These are phyloP conservation scores for Aulostomus chinensis DNA, from an alignment of 2,797 vertebrate genomes.

Conservation along the genomic window DNA sequence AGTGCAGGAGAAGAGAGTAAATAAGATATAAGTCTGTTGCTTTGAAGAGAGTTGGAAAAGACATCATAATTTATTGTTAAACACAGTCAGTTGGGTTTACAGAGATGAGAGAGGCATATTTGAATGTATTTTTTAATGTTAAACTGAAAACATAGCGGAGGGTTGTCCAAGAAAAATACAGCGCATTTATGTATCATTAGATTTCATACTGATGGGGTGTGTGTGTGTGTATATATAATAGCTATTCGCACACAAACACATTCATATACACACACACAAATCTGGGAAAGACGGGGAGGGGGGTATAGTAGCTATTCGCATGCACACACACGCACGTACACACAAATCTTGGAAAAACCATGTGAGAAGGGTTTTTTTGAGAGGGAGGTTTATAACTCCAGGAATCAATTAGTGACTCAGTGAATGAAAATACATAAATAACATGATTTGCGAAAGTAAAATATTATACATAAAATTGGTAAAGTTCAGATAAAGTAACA, in stretches of 20 bases:
- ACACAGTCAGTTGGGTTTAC: conserved; percentile 8
- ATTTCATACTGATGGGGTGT: too few relatives aligned
- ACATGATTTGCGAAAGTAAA: background rate
- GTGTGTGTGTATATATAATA: too few relatives aligned
- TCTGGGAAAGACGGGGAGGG: too few relatives aligned
- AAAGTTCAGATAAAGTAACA: background rate
- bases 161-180: background rate
- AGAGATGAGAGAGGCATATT: conserved; percentile 3
- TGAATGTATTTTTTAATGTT: too few relatives aligned
- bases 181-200: too few relatives aligned
- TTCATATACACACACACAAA: too few relatives aligned
- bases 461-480: background rate
- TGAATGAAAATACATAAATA: conserved; percentile 8
- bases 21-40: conserved; percentile 23
- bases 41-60: conserved; percentile 1
- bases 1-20: conserved; percentile 8
- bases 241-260: too few relatives aligned
- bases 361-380: background rate
- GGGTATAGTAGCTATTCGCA: background rate
- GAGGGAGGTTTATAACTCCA: conserved; percentile 17
- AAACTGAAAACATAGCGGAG: too few relatives aligned
- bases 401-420: conserved; percentile 6
- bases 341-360: background rate
- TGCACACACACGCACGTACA: background rate
- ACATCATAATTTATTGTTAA: conserved; percentile 17